A percentile compares a stretch with the other conserved stretches of the same genome.
Evolutionary conservation across 2,113 vertebrate species (phyloP).

Genomic region (Aphyosemion australe): DNA sequence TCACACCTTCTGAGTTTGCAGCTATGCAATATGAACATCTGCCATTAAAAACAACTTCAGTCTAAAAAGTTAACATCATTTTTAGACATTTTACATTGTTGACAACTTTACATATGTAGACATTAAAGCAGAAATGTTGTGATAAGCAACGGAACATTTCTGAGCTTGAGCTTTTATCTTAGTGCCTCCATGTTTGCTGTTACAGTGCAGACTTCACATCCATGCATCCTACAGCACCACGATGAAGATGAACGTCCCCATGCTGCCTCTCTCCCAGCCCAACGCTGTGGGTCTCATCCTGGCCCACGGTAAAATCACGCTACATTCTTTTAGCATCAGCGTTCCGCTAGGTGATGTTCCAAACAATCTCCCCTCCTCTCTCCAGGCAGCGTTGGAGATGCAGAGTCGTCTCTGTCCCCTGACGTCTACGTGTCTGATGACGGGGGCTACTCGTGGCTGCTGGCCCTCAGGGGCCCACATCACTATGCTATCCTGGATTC

Average conservation of each 20-base stretch:
- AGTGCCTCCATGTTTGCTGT: conserved; percentile 2
- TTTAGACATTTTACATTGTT: no score
- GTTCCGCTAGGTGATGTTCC: background rate
- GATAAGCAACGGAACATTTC: background rate
- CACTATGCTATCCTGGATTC: conserved; percentile 94
- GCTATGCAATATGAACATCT: no score
- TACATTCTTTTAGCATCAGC: background rate
- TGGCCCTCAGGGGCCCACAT: conserved; percentile 88
- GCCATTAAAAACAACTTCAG: no score
- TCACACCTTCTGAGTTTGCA: no score
- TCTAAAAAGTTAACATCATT: no score
- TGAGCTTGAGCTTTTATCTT: background rate
- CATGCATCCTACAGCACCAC: conserved; percentile 92
- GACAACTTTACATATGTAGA: no score
- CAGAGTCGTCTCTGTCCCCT: conserved; percentile 85
- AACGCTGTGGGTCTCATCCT: conserved; percentile 91
- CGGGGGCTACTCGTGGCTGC: conserved; percentile 90
- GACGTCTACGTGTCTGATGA: conserved; percentile 93
- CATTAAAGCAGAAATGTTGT: no score
- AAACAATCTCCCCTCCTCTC: background rate
- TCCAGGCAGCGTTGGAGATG: conserved; percentile 89
- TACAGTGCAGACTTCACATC: conserved; percentile 93
- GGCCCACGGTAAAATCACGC: conserved; percentile 85
- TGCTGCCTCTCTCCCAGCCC: conserved; percentile 88
- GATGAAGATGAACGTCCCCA: conserved; percentile 90